Conservation (phyloP, 2,888 invertebrate genomes). For the Gryllus longicercus region DNA sequence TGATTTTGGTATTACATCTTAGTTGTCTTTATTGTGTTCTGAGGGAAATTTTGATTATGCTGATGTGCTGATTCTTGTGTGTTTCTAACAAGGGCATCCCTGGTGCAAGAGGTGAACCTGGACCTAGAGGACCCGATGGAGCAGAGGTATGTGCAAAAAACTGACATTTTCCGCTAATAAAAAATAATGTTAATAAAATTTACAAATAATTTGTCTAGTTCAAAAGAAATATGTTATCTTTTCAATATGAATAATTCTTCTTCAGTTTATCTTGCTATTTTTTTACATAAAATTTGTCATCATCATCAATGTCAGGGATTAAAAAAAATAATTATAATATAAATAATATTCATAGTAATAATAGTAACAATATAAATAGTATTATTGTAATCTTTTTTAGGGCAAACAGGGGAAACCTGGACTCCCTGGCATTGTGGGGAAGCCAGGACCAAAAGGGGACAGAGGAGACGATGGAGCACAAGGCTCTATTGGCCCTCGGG, state of each 20-base stretch:
- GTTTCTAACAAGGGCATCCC: conserved; percentile 42
- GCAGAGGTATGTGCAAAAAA: conserved; percentile 35
- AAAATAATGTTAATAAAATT: too few relatives aligned
- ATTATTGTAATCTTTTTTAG: conserved; percentile 36
- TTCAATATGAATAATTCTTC: not conserved
- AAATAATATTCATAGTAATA: too few relatives aligned
- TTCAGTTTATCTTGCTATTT: not conserved
- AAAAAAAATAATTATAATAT: too few relatives aligned
- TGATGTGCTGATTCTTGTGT: not conserved
- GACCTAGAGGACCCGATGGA: conserved; percentile 45
- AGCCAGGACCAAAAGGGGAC: conserved; percentile 48
- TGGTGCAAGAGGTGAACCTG: conserved; percentile 44
- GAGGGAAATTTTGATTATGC: too few relatives aligned
- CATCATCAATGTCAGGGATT: not conserved
- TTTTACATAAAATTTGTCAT: not conserved
- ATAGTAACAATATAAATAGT: not conserved
- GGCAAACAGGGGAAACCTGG: conserved; percentile 47
- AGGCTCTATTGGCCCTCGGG: conserved; percentile 50
- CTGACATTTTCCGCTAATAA: too few relatives aligned
- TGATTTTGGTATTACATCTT: too few relatives aligned
- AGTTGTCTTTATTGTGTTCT: too few relatives aligned
- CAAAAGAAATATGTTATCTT: not conserved
- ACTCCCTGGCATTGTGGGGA: conserved; percentile 46
- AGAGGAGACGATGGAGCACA: conserved; percentile 49
- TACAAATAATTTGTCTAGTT: too few relatives aligned